Percentiles rank a stretch among this genome's conserved stretches.
Evolutionary conservation across 2,888 invertebrate species (phyloP).

Genomic region (Drosophila pullipes): DNA sequence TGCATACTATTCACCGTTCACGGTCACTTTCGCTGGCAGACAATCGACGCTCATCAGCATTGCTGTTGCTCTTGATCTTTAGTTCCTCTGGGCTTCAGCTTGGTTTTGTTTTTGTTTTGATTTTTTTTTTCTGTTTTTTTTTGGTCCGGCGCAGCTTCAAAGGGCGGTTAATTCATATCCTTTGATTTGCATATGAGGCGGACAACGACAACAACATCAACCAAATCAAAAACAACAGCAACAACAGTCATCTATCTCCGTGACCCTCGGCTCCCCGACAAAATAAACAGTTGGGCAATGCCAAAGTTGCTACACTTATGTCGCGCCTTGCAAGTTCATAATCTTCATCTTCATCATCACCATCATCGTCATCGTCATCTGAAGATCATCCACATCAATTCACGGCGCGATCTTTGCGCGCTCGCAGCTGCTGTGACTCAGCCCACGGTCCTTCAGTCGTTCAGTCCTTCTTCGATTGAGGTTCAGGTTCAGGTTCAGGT

Average conservation of each 20-base stretch:
- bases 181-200: constrained; percentile 71
- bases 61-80: constrained; percentile 43
- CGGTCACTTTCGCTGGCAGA: constrained; percentile 61
- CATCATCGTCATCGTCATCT: constrained; percentile 39
- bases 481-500: constrained; percentile 37
- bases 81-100: constrained; percentile 27
- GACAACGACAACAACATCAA: constrained; percentile 38
- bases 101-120: constrained; percentile 13
- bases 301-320: constrained; percentile 75
- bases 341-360: constrained; percentile 50
- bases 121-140: constrained; percentile 14
- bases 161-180: constrained; percentile 46
- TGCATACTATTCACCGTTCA: constrained; percentile 39
- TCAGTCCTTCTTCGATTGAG: constrained; percentile 48
- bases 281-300: constrained; percentile 62
- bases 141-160: constrained; percentile 59
- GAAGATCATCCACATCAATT: constrained; percentile 64
- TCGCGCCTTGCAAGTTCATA: constrained; percentile 69
- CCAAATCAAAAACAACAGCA: constrained; percentile 33
- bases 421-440: constrained; percentile 65
- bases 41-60: constrained; percentile 79
- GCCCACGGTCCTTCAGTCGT: constrained; percentile 41
- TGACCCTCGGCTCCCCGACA: constrained; percentile 68
- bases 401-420: constrained; percentile 57
- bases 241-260: constrained; percentile 15